Conservation (phyloP, 1,140 invertebrate species). For the Drosophila eugracilis region DNA sequence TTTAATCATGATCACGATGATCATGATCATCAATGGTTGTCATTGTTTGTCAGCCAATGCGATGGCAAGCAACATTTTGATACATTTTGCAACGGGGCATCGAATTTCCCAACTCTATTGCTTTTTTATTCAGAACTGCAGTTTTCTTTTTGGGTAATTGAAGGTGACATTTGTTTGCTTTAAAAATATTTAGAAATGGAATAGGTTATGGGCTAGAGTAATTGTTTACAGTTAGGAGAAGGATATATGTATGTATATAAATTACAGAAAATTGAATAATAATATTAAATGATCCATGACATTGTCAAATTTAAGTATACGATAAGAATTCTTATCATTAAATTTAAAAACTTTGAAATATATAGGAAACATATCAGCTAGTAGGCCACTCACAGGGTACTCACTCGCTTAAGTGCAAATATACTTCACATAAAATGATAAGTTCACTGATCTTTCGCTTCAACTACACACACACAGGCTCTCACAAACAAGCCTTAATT, state of each 20-base stretch:
- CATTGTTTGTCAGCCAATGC: conserved; percentile 39
- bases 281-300: background rate
- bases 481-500: background rate
- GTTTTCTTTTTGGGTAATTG: conserved; percentile 28
- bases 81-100: conserved; percentile 60
- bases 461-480: conserved; percentile 10
- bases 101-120: conserved; percentile 22
- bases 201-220: background rate
- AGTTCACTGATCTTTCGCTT: conserved; percentile 54
- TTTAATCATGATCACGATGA: conserved; percentile 41
- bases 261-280: background rate
- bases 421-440: conserved; percentile 13
- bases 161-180: conserved; percentile 7
- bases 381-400: background rate
- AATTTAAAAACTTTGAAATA: background rate
- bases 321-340: background rate
- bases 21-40: conserved; percentile 58
- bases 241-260: too few relatives aligned
- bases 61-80: conserved; percentile 56
- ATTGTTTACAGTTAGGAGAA: background rate
- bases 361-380: conserved; percentile 7
- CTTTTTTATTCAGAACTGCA: conserved; percentile 21
- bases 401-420: background rate
- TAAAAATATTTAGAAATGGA: conserved; percentile 1
- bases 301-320: background rate